A percentile compares a stretch with the other conserved stretches of the same genome.
These are phyloP conservation scores for Eurosta solidaginis DNA, from an alignment of 1,140 invertebrate genomes.

Conservation along the genomic window DNA sequence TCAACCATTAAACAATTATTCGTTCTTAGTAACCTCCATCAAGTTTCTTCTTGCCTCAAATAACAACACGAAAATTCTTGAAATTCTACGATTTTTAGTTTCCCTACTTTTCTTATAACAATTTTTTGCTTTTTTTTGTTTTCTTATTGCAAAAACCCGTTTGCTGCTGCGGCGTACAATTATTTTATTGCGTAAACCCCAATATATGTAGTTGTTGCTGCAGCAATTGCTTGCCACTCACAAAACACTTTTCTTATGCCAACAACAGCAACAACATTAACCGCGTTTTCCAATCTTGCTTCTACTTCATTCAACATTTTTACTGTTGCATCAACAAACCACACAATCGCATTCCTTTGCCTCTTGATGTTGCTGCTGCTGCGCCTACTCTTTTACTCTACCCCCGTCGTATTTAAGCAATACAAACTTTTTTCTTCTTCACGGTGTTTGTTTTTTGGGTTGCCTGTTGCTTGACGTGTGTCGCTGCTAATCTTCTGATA, in stretches of 20 bases:
- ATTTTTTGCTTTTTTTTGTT: no score
- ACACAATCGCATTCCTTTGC: neutral
- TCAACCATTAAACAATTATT: no score
- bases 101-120: no score
- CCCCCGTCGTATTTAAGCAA: neutral
- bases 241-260: slow-evolving; percentile 1
- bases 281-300: neutral
- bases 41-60: no score
- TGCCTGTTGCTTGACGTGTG: neutral
- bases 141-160: slow-evolving; percentile 13
- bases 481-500: neutral
- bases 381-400: no score
- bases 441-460: neutral
- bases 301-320: neutral
- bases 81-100: no score
- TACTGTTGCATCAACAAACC: slow-evolving; percentile 4
- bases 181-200: neutral
- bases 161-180: neutral
- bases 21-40: no score
- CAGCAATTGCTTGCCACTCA: no score
- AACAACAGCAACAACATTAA: neutral
- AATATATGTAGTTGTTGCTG: neutral
- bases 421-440: neutral
- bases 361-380: no score
- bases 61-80: no score